Evolutionary conservation across 2,113 vertebrate genomes (phyloP).

Genomic region (Nipponia nippon): DNA sequence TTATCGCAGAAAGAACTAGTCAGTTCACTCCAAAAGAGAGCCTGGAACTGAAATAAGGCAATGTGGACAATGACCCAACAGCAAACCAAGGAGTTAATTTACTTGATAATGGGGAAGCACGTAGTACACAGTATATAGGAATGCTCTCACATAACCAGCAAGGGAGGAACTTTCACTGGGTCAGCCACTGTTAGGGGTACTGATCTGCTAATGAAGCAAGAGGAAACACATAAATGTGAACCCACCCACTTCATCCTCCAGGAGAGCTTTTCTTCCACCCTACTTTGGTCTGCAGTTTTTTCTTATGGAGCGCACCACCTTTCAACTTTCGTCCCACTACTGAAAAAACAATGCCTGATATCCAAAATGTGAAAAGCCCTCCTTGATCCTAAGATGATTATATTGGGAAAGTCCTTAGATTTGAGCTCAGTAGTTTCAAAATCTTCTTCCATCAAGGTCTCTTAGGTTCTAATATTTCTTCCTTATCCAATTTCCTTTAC

Average conservation of each 20-base stretch:
- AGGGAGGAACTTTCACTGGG: background rate
- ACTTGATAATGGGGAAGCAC: background rate
- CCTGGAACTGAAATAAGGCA: background rate
- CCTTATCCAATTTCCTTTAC: background rate
- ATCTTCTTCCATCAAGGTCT: background rate
- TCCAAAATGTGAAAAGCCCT: background rate
- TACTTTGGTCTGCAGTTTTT: background rate
- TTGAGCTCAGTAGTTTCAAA: background rate
- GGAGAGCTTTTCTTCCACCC: background rate
- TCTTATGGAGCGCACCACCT: background rate
- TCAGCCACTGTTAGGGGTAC: background rate
- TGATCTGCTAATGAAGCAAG: background rate
- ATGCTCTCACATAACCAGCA: background rate
- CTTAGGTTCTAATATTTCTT: background rate
- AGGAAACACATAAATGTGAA: background rate
- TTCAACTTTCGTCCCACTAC: background rate
- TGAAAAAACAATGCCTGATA: background rate
- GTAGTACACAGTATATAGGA: background rate
- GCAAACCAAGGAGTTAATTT: background rate
- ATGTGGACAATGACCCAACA: background rate
- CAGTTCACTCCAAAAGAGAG: background rate
- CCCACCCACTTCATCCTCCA: background rate
- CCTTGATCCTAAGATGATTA: background rate
- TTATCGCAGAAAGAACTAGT: background rate
- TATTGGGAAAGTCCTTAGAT: background rate